Percentiles rank a stretch among this genome's conserved stretches.
These are phyloP conservation scores for Thalpophila matura DNA, from an alignment of 2,888 invertebrate species.

Conservation along the genomic window DNA sequence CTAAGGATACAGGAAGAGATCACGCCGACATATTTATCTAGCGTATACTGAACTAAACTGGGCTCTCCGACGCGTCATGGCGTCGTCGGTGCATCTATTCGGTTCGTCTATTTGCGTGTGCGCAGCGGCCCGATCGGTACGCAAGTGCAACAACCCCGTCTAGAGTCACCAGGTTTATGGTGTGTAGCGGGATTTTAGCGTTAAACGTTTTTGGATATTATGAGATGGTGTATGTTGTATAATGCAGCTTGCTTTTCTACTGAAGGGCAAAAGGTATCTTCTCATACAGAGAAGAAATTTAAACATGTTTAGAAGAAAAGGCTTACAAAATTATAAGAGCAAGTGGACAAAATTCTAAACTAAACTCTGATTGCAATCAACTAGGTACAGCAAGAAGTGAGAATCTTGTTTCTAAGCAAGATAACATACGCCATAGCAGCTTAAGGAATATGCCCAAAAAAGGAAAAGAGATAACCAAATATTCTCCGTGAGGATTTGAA, in stretches of 20 bases:
- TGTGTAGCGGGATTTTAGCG: slow-evolving; percentile 8
- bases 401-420: no score
- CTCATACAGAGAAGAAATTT: not conserved
- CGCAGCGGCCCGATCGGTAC: slow-evolving; percentile 36
- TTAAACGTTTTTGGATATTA: not conserved
- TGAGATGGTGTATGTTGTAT: no score
- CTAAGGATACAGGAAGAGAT: slow-evolving; percentile 33
- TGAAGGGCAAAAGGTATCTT: not conserved
- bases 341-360: no score
- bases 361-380: no score
- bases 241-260: no score
- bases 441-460: no score
- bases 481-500: no score
- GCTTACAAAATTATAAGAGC: no score
- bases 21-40: slow-evolving; percentile 25
- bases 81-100: slow-evolving; percentile 45
- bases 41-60: slow-evolving; percentile 24
- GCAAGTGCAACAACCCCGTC: slow-evolving; percentile 64
- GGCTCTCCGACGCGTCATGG: slow-evolving; percentile 19
- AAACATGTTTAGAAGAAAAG: no score
- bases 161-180: slow-evolving; percentile 34
- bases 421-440: no score
- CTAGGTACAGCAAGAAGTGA: no score
- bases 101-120: slow-evolving; percentile 63
- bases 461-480: no score